These are phyloP conservation scores for Drosophila fuyamai DNA, from an alignment of 1,140 invertebrate species.

Conservation along the genomic window DNA sequence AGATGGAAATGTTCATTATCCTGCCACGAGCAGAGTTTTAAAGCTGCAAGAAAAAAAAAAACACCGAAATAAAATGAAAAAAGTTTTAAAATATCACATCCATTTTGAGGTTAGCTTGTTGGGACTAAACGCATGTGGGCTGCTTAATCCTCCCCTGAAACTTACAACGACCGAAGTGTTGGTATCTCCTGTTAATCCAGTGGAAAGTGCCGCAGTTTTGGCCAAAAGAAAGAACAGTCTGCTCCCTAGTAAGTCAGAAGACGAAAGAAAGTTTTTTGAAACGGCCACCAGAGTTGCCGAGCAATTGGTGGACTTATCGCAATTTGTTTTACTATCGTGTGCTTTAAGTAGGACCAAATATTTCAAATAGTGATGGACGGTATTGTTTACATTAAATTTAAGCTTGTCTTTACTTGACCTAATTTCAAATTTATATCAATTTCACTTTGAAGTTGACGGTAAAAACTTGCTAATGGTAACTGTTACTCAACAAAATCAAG, in stretches of 20 bases:
- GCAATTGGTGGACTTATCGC: neutral
- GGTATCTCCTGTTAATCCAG: neutral
- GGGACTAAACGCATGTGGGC: neutral
- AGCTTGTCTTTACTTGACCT: no score
- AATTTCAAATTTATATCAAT: no score
- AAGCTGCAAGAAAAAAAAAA: neutral
- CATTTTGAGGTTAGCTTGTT: constrained; percentile 11
- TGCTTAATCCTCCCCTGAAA: neutral
- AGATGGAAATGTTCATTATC: constrained; percentile 41
- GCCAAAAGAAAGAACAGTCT: neutral
- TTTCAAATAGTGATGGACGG: neutral
- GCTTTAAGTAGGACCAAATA: constrained; percentile 3
- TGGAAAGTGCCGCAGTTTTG: neutral
- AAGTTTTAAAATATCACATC: neutral
- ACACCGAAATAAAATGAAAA: neutral
- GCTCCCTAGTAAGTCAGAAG: neutral
- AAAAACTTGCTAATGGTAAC: no score
- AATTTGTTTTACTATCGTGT: neutral
- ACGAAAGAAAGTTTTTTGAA: constrained; percentile 20
- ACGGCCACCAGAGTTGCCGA: constrained; percentile 7
- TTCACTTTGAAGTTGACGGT: no score
- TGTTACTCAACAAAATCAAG: no score
- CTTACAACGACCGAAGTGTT: neutral
- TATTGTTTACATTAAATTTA: no score
- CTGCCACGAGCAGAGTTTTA: neutral